Evolutionary conservation across 2,888 invertebrate genomes (phyloP).

Genomic region (Noctua janthe): DNA sequence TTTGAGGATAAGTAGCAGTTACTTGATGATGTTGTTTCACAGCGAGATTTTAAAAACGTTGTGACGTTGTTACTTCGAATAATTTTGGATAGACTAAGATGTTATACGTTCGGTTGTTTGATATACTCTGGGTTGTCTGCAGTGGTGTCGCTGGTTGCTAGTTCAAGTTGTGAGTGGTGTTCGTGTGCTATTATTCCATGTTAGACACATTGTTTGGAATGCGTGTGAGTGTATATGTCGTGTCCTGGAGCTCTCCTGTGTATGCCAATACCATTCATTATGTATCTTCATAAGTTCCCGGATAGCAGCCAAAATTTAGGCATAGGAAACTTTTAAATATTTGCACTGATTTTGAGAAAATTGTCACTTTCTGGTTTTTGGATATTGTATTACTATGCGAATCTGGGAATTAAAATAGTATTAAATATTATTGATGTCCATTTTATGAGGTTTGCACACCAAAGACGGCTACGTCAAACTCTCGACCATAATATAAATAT

Average conservation of each 20-base stretch:
- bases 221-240: slow-evolving; percentile 54
- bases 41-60: slow-evolving; percentile 23
- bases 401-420: slow-evolving; percentile 46
- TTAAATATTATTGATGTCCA: slow-evolving; percentile 10
- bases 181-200: slow-evolving; percentile 71
- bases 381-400: slow-evolving; percentile 32
- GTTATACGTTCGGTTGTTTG: slow-evolving; percentile 45
- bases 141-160: slow-evolving; percentile 53
- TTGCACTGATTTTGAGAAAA: slow-evolving; percentile 49
- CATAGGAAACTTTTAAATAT: slow-evolving; percentile 45
- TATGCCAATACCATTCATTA: slow-evolving; percentile 38
- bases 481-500: slow-evolving; percentile 3
- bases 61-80: slow-evolving; percentile 26
- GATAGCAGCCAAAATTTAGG: slow-evolving; percentile 52
- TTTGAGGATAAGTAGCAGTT: slow-evolving; percentile 30
- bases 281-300: slow-evolving; percentile 53
- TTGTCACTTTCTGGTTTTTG: slow-evolving; percentile 31
- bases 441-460: slow-evolving; percentile 25
- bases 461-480: slow-evolving; percentile 2
- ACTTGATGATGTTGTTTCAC: slow-evolving; percentile 18
- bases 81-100: slow-evolving; percentile 45
- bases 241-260: slow-evolving; percentile 72
- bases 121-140: slow-evolving; percentile 63
- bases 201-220: slow-evolving; percentile 58
- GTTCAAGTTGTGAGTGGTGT: slow-evolving; percentile 60